A percentile compares a stretch with the other conserved stretches of the same genome.
Conservation (phyloP, 2,797 vertebrate species). For the Schizopygopsis pylzovi region DNA sequence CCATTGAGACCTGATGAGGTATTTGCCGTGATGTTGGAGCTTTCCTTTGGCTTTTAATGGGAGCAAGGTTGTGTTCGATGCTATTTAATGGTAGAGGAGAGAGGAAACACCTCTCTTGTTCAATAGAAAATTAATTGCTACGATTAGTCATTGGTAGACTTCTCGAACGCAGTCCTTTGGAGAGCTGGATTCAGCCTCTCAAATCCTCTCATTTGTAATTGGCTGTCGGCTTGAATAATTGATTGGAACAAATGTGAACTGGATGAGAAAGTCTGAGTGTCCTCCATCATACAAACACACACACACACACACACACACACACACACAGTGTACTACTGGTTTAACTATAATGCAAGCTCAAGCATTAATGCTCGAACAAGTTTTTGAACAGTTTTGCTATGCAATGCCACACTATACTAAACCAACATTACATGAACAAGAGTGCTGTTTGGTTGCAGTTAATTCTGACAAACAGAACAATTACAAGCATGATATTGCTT, state of each 20-base stretch:
- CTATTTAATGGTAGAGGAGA: conserved; percentile 73
- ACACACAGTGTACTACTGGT: conserved; percentile 6
- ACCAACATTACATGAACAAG: not conserved
- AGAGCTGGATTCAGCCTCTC: conserved; percentile 80
- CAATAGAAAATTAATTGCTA: conserved; percentile 84
- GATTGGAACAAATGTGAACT: conserved; percentile 87
- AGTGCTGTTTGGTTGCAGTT: not conserved
- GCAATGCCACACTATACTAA: not conserved
- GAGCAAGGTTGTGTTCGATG: conserved; percentile 69
- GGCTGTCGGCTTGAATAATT: conserved; percentile 87
- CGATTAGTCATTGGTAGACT: conserved; percentile 82
- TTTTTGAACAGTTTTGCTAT: not conserved
- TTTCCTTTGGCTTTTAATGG: conserved; percentile 72
- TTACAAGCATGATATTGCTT: not conserved
- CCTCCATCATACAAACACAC: conserved; percentile 79
- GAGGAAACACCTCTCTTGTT: conserved; percentile 76
- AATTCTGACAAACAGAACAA: not conserved
- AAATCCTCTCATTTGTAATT: conserved; percentile 86
- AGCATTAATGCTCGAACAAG: conserved; percentile 16
- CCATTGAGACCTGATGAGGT: conserved; percentile 70
- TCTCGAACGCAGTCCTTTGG: conserved; percentile 80
- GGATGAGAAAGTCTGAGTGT: conserved; percentile 83
- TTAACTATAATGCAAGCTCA: conserved; percentile 17
- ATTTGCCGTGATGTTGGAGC: conserved; percentile 45
- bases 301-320: conserved; percentile 65